Evolutionary conservation across 2,797 vertebrate genomes (phyloP).

Genomic region (Podarcis lilfordi): DNA sequence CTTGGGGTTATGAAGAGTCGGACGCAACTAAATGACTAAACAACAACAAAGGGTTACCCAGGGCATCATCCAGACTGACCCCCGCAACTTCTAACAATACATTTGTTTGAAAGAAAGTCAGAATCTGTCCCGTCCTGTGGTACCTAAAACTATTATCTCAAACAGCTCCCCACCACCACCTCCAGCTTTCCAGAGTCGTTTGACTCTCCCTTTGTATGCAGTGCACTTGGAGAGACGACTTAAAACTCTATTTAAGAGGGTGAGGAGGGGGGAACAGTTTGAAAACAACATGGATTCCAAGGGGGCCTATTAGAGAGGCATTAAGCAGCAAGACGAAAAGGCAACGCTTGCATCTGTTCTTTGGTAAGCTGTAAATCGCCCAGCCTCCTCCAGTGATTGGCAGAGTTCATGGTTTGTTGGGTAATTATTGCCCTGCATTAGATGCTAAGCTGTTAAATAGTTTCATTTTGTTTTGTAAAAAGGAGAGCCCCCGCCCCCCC

Average conservation of each 20-base stretch:
- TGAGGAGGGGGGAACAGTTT: conserved; percentile 25
- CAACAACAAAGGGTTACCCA: too few relatives aligned
- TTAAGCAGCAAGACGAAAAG: conserved; percentile 68
- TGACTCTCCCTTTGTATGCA: conserved; percentile 67
- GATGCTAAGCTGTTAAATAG: conserved; percentile 60
- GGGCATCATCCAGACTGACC: too few relatives aligned
- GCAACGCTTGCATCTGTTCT: conserved; percentile 57
- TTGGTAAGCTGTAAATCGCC: conserved; percentile 66
- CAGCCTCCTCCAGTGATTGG: conserved; percentile 45
- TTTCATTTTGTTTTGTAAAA: conserved; percentile 25
- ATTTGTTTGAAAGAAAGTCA: not conserved
- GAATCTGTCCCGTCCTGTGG: not conserved
- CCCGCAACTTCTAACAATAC: too few relatives aligned
- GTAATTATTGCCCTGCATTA: conserved; percentile 58
- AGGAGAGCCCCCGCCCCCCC: not conserved
- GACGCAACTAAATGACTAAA: too few relatives aligned
- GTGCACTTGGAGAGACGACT: conserved; percentile 58
- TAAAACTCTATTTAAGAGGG: conserved; percentile 49
- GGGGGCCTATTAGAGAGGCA: conserved; percentile 63
- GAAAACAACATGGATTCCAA: conserved; percentile 61
- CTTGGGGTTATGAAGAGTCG: too few relatives aligned
- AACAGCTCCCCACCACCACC: conserved; percentile 37
- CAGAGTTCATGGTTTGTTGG: conserved; percentile 61
- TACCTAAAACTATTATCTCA: conserved; percentile 58
- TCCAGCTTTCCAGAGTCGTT: conserved; percentile 51